These are phyloP conservation scores for Boloria selene DNA, from an alignment of 2,888 invertebrate species.

Conservation along the genomic window DNA sequence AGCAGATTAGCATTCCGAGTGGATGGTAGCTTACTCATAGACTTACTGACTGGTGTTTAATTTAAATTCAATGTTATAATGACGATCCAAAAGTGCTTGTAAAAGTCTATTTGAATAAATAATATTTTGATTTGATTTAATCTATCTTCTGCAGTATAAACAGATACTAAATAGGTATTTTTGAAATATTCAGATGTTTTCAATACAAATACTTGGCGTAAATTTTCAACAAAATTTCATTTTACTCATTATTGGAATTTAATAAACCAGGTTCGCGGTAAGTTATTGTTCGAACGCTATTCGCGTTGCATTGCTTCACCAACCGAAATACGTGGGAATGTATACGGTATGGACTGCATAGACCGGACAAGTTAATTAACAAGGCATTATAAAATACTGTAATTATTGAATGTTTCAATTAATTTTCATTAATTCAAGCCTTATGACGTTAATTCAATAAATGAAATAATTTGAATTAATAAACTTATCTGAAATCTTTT, in stretches of 20 bases:
- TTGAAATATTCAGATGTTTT: no score
- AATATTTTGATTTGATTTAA: no score
- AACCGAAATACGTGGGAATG: not conserved
- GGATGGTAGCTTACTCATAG: no score
- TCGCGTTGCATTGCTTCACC: conserved; percentile 14
- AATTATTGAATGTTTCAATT: conserved; percentile 2
- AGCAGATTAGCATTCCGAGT: no score
- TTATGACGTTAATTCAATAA: not conserved
- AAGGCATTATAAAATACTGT: conserved; percentile 1
- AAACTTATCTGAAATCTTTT: no score
- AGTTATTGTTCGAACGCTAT: conserved; percentile 20
- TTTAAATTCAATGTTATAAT: no score
- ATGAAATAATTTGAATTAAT: not conserved
- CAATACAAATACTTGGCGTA: not conserved
- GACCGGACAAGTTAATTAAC: conserved; percentile 6
- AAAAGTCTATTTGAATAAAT: no score
- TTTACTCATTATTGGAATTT: conserved; percentile 22
- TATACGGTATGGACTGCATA: not conserved
- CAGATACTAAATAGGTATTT: no score
- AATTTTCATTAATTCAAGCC: conserved; percentile 13
- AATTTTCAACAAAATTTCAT: conserved; percentile 1
- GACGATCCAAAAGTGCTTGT: no score
- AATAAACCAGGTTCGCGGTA: conserved; percentile 20
- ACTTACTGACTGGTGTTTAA: no score
- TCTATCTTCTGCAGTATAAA: no score